Percentiles rank a stretch among this genome's conserved stretches.
These are phyloP conservation scores for Drosophila eohydei DNA, from an alignment of 2,888 invertebrate genomes.

Conservation along the genomic window DNA sequence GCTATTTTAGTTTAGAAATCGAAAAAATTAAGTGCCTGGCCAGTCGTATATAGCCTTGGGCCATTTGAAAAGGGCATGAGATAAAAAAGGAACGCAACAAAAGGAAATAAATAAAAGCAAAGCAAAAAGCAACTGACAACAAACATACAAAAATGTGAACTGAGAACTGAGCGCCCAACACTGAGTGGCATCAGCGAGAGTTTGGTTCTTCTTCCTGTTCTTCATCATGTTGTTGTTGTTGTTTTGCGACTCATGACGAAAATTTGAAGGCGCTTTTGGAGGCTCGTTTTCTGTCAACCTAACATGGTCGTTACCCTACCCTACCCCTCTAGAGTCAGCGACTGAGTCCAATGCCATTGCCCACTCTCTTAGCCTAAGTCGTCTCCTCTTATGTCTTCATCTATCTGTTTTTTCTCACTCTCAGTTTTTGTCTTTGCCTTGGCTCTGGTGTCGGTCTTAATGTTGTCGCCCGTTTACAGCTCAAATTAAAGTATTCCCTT, in stretches of 20 bases:
- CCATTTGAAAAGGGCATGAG: no score
- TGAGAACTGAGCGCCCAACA: conserved; percentile 20
- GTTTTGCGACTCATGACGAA: conserved; percentile 26
- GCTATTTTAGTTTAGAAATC: not conserved
- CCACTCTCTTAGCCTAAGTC: not conserved
- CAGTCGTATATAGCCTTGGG: not conserved
- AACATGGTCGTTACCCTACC: conserved; percentile 34
- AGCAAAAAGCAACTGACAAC: conserved; percentile 60
- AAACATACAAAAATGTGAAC: conserved; percentile 36
- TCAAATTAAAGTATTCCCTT: conserved; percentile 9
- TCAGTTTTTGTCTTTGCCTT: conserved; percentile 31
- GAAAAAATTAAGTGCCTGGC: not conserved
- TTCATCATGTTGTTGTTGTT: not conserved
- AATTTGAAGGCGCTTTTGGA: conserved; percentile 52
- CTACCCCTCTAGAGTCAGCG: conserved; percentile 8
- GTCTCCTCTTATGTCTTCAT: not conserved
- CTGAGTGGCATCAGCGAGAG: conserved; percentile 4
- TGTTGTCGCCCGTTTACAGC: conserved; percentile 40
- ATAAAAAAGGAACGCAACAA: conserved; percentile 9
- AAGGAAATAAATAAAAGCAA: conserved; percentile 40
- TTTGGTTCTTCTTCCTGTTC: not conserved
- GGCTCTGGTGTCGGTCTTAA: conserved; percentile 47
- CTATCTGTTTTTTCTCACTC: conserved; percentile 19
- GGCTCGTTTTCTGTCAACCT: conserved; percentile 41
- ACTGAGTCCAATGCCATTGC: conserved; percentile 38